These are phyloP conservation scores for Chrysochloris asiatica DNA, from an alignment of 2,113 vertebrate species.

Conservation along the genomic window DNA sequence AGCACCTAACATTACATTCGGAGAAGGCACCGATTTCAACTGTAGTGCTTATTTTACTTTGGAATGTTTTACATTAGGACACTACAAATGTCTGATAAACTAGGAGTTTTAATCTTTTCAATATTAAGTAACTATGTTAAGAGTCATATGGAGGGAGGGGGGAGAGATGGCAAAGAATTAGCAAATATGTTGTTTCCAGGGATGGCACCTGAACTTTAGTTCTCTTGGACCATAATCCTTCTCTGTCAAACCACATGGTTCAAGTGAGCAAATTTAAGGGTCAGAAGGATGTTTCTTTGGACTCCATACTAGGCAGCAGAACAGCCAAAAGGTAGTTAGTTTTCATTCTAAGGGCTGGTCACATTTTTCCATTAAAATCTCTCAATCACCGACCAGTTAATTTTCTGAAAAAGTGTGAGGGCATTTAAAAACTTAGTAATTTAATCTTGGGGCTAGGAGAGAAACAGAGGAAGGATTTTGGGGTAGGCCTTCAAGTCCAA, in stretches of 20 bases:
- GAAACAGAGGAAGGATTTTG: background rate
- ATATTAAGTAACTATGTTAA: background rate
- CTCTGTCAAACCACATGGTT: background rate
- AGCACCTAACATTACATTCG: background rate
- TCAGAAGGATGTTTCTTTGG: background rate
- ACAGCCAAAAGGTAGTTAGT: background rate
- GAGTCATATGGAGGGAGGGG: background rate
- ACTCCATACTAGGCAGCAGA: background rate
- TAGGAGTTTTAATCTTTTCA: background rate
- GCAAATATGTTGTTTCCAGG: background rate
- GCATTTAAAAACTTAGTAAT: background rate
- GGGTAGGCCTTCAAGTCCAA: background rate
- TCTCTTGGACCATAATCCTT: background rate
- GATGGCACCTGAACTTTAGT: background rate
- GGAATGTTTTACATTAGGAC: slow-evolving; percentile 15
- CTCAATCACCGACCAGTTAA: background rate
- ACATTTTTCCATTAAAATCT: background rate
- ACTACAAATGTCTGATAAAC: background rate
- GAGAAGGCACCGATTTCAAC: background rate
- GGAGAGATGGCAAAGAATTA: background rate
- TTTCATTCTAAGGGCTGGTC: slow-evolving; percentile 5
- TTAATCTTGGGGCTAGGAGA: background rate
- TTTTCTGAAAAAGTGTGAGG: background rate
- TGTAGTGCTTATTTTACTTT: slow-evolving; percentile 35
- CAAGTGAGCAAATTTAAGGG: background rate